Conservation (phyloP, 2,113 vertebrate genomes). For the Thunnus thynnus region DNA sequence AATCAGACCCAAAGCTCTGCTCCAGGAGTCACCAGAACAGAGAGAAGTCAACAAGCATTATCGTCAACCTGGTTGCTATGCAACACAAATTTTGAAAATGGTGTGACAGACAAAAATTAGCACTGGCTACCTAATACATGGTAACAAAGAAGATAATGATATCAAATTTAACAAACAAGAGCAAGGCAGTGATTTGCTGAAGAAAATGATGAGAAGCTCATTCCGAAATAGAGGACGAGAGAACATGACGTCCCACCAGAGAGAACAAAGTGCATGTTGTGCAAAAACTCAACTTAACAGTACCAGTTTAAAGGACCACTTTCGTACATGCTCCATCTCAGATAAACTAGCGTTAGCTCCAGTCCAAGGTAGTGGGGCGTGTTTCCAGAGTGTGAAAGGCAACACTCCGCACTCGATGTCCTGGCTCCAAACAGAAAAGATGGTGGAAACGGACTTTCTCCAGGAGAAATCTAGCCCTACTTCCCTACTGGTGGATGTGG, state of each 20-base stretch:
- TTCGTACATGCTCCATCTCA: no score
- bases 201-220: background rate
- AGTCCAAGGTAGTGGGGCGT: no score
- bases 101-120: background rate
- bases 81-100: background rate
- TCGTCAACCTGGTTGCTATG: constrained; percentile 7
- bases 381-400: no score
- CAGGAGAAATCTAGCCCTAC: no score
- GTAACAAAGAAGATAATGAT: constrained; percentile 3
- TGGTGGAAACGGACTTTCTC: no score
- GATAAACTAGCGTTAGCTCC: no score
- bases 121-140: background rate
- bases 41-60: constrained; percentile 6
- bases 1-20: background rate
- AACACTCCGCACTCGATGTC: no score
- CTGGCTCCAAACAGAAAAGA: no score
- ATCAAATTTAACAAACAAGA: background rate
- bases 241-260: constrained; percentile 20
- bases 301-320: background rate
- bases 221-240: constrained; percentile 5
- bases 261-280: background rate
- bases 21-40: background rate
- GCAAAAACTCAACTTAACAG: background rate
- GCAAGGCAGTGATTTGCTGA: background rate
- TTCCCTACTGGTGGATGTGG: no score